Percentiles rank a stretch among this genome's conserved stretches.
Conservation (phyloP, 2,113 vertebrate species). For the Haemorhous mexicanus region DNA sequence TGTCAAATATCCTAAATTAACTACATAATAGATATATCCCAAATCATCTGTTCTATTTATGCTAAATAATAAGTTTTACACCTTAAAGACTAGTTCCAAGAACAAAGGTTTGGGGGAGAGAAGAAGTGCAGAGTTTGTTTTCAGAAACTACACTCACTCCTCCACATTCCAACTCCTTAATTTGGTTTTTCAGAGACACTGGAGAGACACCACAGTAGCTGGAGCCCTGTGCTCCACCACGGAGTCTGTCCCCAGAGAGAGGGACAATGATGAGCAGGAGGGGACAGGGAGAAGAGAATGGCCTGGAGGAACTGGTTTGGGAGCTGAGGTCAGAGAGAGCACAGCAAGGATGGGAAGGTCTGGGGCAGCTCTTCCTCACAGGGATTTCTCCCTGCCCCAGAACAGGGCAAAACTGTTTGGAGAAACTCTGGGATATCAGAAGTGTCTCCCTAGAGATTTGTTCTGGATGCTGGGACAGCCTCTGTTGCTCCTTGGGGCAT, state of each 20-base stretch:
- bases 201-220: rapidly evolving
- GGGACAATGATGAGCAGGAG: neutral
- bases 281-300: neutral
- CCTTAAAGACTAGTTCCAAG: neutral
- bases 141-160: neutral
- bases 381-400: neutral
- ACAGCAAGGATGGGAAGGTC: neutral
- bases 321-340: neutral
- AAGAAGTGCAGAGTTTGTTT: neutral
- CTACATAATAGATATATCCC: neutral
- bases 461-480: neutral
- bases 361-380: neutral
- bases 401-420: neutral
- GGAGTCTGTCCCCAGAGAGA: neutral
- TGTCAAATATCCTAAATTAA: neutral
- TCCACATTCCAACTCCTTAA: neutral
- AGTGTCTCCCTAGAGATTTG: neutral
- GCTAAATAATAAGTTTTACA: neutral
- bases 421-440: neutral
- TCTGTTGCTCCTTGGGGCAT: neutral
- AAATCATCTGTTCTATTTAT: neutral
- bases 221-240: neutral
- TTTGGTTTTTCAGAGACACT: neutral
- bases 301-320: neutral
- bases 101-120: neutral